These are phyloP conservation scores for Sebastes trivittatus DNA, from an alignment of 2,797 vertebrate species.

Conservation along the genomic window DNA sequence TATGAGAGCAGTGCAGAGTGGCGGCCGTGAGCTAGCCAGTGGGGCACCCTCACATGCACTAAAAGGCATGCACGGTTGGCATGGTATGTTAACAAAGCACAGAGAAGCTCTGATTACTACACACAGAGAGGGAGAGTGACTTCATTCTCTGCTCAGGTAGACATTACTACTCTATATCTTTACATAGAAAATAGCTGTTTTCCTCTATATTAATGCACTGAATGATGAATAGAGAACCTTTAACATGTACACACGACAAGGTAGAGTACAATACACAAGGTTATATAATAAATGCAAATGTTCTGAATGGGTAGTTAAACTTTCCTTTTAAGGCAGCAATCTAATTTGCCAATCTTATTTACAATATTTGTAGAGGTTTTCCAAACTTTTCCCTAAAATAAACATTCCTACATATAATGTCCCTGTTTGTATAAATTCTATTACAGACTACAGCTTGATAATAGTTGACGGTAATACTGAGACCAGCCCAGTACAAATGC, in stretches of 20 bases:
- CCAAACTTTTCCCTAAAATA: background rate
- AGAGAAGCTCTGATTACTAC: background rate
- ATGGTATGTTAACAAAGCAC: accelerated
- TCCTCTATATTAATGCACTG: background rate
- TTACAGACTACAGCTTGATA: background rate
- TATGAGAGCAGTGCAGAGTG: too few species aligned
- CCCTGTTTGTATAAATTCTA: background rate
- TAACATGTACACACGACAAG: background rate
- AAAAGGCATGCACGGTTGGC: background rate
- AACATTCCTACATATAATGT: background rate
- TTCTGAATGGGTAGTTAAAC: background rate
- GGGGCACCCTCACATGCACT: background rate
- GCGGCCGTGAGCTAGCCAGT: too few species aligned
- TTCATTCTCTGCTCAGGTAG: background rate
- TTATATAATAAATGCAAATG: background rate
- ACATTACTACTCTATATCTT: background rate
- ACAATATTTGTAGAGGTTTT: background rate
- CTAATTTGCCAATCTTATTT: background rate
- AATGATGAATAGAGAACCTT: background rate
- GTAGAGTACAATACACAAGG: background rate
- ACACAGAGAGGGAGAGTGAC: background rate
- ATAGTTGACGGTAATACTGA: background rate
- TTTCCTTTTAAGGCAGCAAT: background rate
- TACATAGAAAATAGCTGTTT: background rate
- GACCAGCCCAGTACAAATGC: too few species aligned